Percentiles rank a stretch among this genome's conserved stretches.
These are phyloP conservation scores for Miltochrista miniata DNA, from an alignment of 2,888 invertebrate species.

Conservation along the genomic window DNA sequence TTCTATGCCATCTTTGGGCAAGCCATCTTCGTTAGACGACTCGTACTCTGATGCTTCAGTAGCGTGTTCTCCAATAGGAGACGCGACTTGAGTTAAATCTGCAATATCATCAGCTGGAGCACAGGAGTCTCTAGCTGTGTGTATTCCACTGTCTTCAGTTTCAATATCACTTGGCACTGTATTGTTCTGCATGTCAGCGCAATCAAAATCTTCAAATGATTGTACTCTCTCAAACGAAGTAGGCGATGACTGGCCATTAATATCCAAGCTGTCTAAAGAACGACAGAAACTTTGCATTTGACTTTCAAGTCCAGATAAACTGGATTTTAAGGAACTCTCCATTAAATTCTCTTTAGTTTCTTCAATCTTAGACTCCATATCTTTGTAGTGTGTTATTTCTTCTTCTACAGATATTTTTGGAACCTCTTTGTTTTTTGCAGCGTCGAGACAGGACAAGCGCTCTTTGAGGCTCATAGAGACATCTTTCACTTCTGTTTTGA, in stretches of 20 bases:
- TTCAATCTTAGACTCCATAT: slow-evolving; percentile 51
- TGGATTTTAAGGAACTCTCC: slow-evolving; percentile 66
- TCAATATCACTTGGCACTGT: slow-evolving; percentile 85
- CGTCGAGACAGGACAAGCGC: slow-evolving; percentile 77
- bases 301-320: slow-evolving; percentile 74
- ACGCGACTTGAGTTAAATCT: slow-evolving; percentile 80
- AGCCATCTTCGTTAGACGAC: slow-evolving; percentile 73
- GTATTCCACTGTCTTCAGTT: slow-evolving; percentile 91
- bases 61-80: slow-evolving; percentile 75
- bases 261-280: slow-evolving; percentile 86
- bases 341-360: slow-evolving; percentile 55
- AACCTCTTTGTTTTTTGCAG: slow-evolving; percentile 76
- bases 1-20: slow-evolving; percentile 60
- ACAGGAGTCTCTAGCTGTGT: slow-evolving; percentile 91
- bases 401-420: slow-evolving; percentile 73
- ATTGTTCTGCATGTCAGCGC: slow-evolving; percentile 84
- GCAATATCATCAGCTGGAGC: slow-evolving; percentile 90
- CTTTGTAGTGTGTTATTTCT: slow-evolving; percentile 54
- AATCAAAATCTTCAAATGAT: slow-evolving; percentile 85
- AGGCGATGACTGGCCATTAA: slow-evolving; percentile 80
- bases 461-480: slow-evolving; percentile 82
- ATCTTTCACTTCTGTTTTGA: slow-evolving; percentile 73
- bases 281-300: slow-evolving; percentile 85
- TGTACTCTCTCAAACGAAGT: slow-evolving; percentile 85
- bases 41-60: slow-evolving; percentile 73